Base-by-base conservation (phyloP, 1,140 invertebrate species). In the Fopius arisanus region DNA sequence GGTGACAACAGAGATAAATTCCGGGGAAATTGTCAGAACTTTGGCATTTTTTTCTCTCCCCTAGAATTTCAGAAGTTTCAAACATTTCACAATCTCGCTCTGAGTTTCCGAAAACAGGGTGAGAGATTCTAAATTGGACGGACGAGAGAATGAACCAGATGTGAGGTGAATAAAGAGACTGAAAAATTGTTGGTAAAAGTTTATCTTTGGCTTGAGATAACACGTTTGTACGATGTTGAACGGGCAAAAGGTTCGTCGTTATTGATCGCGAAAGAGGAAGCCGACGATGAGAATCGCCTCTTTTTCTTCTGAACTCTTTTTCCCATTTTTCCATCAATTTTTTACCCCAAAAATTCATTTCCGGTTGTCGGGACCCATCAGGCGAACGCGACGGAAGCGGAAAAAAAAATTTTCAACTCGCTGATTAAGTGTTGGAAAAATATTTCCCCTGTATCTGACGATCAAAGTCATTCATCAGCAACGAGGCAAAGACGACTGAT, bases 191-290 rank as follows among this genome's bases (percentile, higher is more conserved):
- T 2, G 54, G 19, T 59, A 59, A 28, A 59, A 26, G 54, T 59
- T n/a, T 59, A 59, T 59, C 54, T 59, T 59, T 59, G 43, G 23
- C 54, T 59, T 23, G 54, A 59, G 23, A 59, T 59, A 59, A 28
- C 54, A 59, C 19, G 43, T 2, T 51, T 51, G 43, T 51, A 51
- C 19, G 43, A 5, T 51, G 33, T 21, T 51, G 19, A 16, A 16
- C 19, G 43, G 54, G 54, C 26, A 26, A 23, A 23, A 59, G 54
- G 54, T n/a, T n/a, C n/a, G n/a, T n/a, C 23, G 54, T 59, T 59
- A 59, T 59, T 59, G 54, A 59, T 59, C 54, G 54, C 26, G 54
- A 59, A 59, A 26, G 54, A 59, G 54, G 54, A 59, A 59, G 21
- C 54, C 54, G 54, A 59, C 54, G 54, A 59, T 59, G 54, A 59